phyloP scores from a whole-genome alignment of 2,888 invertebrate species.

The Nemotelus pantherinus region DNA sequence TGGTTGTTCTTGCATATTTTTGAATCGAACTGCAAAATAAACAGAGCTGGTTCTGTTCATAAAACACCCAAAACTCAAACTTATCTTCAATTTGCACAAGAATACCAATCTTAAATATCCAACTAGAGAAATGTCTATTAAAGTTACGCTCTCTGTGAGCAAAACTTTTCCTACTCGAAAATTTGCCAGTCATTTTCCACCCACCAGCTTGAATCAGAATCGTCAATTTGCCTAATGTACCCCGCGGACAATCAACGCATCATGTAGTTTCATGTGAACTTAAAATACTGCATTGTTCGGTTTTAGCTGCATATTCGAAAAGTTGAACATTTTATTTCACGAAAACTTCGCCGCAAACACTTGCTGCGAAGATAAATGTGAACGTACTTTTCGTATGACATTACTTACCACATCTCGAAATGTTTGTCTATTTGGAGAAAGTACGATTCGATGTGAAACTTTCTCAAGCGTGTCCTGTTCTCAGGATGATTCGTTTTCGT shows the following conservation, averaged over 20 bases:
- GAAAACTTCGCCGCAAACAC: slow-evolving; percentile 15
- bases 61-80: too few relatives aligned
- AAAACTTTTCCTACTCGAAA: too few relatives aligned
- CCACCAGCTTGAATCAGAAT: slow-evolving; percentile 3
- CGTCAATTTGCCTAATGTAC: slow-evolving; percentile 37
- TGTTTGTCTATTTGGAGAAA: not conserved
- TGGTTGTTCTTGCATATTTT: too few relatives aligned
- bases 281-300: slow-evolving; percentile 27
- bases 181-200: too few relatives aligned
- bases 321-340: slow-evolving; percentile 28
- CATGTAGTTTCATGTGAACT: not conserved
- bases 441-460: not conserved
- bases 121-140: too few relatives aligned
- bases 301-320: not conserved
- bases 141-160: too few relatives aligned
- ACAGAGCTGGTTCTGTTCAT: too few relatives aligned
- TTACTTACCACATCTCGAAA: not conserved
- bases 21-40: too few relatives aligned
- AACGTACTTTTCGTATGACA: not conserved
- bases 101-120: too few relatives aligned
- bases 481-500: not conserved
- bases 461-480: slow-evolving; percentile 39
- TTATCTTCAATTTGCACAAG: too few relatives aligned
- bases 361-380: too few relatives aligned
- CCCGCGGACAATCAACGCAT: not conserved